These are phyloP conservation scores for Arenaria interpres DNA, from an alignment of 2,113 vertebrate genomes.

Conservation along the genomic window DNA sequence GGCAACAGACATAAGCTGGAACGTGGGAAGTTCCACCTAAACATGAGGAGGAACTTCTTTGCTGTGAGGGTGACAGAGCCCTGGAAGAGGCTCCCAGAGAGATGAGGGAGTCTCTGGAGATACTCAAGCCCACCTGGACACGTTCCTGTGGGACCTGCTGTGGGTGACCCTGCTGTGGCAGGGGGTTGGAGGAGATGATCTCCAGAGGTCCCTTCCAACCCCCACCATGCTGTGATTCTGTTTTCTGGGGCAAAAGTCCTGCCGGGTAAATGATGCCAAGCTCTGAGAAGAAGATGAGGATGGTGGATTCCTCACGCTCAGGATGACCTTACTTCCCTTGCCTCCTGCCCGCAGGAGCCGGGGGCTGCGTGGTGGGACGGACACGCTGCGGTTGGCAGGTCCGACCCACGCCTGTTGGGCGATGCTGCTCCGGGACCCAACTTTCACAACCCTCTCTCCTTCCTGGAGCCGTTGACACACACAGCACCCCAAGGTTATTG, in stretches of 20 bases:
- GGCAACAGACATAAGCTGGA: too few relatives aligned
- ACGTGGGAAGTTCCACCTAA: too few relatives aligned
- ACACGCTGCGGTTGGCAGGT: rapidly evolving
- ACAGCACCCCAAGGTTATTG: background rate
- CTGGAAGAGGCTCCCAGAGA: too few relatives aligned
- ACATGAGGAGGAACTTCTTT: too few relatives aligned
- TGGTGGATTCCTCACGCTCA: background rate
- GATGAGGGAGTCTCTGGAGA: too few relatives aligned
- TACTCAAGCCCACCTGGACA: too few relatives aligned
- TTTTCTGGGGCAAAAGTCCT: background rate
- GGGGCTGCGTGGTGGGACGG: background rate
- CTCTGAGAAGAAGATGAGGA: background rate
- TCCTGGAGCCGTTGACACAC: background rate
- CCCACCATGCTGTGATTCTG: too few relatives aligned
- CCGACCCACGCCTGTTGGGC: background rate
- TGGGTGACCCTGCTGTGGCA: too few relatives aligned
- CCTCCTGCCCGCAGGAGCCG: background rate
- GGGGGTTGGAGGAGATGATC: too few relatives aligned
- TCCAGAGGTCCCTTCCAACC: too few relatives aligned
- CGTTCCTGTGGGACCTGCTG: too few relatives aligned
- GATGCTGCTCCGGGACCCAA: background rate
- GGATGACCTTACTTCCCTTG: background rate
- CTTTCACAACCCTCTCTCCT: background rate
- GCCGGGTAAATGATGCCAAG: background rate
- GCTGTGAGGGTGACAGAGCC: too few relatives aligned